phyloP scores from a whole-genome alignment of 37 sponge, comb jelly and placozoan genomes.

The Sycon ciliatum region DNA sequence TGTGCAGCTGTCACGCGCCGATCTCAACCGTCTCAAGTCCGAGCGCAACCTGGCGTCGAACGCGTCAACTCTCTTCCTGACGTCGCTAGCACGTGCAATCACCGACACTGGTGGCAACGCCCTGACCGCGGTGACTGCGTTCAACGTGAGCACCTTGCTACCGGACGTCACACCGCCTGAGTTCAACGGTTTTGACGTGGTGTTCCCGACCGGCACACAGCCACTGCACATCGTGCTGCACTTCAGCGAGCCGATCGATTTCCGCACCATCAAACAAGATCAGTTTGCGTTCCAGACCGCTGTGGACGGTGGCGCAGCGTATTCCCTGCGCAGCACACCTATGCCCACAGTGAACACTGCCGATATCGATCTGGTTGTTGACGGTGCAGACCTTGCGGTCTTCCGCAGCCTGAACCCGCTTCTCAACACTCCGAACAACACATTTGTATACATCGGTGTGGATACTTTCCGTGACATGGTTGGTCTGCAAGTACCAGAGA shows the following conservation, averaged over 20 bases:
- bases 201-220: background rate
- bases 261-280: background rate
- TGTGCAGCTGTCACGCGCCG: slow-evolving; percentile 21
- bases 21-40: slow-evolving; percentile 33
- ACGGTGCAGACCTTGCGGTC: slow-evolving; percentile 43
- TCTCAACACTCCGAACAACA: slow-evolving; percentile 33
- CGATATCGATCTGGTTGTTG: slow-evolving; percentile 57
- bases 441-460: slow-evolving; percentile 41
- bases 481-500: slow-evolving; percentile 24
- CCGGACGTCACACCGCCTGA: background rate
- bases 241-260: background rate
- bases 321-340: no score
- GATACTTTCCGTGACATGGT: slow-evolving; percentile 62
- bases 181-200: background rate
- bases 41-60: no score
- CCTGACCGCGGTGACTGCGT: background rate
- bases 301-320: no score
- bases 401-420: slow-evolving; percentile 63
- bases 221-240: background rate
- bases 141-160: background rate
- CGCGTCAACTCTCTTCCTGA: no score
- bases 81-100: no score
- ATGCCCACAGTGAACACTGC: slow-evolving; percentile 49
- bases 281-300: background rate
- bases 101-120: background rate